Evolutionary conservation across 1,140 invertebrate genomes (phyloP).

Genomic region (Drosophila pandora): DNA sequence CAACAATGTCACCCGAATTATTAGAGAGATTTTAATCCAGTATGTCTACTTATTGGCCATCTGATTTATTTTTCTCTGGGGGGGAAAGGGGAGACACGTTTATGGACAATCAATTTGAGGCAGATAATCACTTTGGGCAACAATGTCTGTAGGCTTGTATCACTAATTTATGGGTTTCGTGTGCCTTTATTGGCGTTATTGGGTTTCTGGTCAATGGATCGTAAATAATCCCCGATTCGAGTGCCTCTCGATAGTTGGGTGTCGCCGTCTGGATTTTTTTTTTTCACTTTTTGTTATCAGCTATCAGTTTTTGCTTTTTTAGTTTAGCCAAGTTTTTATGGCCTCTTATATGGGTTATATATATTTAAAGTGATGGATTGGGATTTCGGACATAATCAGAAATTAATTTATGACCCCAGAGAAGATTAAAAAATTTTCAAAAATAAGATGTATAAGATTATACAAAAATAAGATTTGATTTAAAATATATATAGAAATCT

Average conservation of each 20-base stretch:
- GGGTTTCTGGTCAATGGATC: constrained; percentile 21
- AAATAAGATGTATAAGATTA: neutral
- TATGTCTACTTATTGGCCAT: neutral
- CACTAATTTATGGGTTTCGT: constrained; percentile 63
- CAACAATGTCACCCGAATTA: constrained; percentile 21
- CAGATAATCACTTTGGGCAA: constrained; percentile 24
- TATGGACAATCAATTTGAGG: constrained; percentile 17
- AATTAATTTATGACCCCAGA: constrained; percentile 14
- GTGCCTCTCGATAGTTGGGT: constrained; percentile 36
- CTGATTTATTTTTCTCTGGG: neutral
- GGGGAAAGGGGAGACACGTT: constrained; percentile 4
- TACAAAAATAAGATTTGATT: neutral
- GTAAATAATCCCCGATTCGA: constrained; percentile 59
- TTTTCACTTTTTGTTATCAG: constrained; percentile 17
- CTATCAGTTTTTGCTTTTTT: constrained; percentile 36
- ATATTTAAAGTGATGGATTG: constrained; percentile 41
- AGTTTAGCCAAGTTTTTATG: constrained; percentile 9
- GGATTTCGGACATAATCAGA: constrained; percentile 31
- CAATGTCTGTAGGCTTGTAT: constrained; percentile 37
- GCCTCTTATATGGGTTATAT: constrained; percentile 44
- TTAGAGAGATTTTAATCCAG: constrained; percentile 9
- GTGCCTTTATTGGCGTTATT: constrained; percentile 20
- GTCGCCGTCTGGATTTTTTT: constrained; percentile 25
- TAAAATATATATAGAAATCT: neutral
- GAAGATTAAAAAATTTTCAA: neutral